Conservation (phyloP, 2,888 invertebrate genomes). For the Cerceris rybyensis region DNA sequence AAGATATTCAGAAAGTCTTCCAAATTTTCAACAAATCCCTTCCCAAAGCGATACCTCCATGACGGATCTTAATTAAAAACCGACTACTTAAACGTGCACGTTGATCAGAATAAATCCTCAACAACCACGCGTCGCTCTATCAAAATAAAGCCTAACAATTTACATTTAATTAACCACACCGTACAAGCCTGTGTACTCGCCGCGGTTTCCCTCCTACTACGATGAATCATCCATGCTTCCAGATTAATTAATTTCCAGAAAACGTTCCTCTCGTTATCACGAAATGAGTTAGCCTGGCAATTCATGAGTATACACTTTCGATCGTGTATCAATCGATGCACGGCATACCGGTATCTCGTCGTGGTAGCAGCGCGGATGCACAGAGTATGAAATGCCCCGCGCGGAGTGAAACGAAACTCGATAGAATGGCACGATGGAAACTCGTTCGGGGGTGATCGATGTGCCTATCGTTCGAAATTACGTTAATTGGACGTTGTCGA, state of each 20-base stretch:
- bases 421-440: slow-evolving; percentile 25
- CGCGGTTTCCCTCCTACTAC: background rate
- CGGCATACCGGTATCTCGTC: background rate
- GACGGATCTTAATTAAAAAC: too few species aligned
- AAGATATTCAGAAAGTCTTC: too few species aligned
- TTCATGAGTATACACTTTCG: background rate
- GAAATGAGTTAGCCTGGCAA: slow-evolving; percentile 10
- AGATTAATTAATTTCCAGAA: slow-evolving; percentile 35
- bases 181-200: background rate
- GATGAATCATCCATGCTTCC: background rate
- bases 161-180: slow-evolving; percentile 32
- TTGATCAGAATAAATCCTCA: background rate
- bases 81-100: background rate
- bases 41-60: too few species aligned
- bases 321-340: background rate
- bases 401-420: slow-evolving; percentile 20
- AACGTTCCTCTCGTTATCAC: slow-evolving; percentile 27
- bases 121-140: background rate
- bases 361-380: slow-evolving; percentile 2
- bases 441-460: slow-evolving; percentile 66
- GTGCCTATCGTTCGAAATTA: slow-evolving; percentile 70
- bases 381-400: background rate
- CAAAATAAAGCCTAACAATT: slow-evolving; percentile 3
- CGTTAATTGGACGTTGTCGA: slow-evolving; percentile 75
- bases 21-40: too few species aligned